Evolutionary conservation across 2,888 invertebrate genomes (phyloP).

Genomic region (Pocota personata): DNA sequence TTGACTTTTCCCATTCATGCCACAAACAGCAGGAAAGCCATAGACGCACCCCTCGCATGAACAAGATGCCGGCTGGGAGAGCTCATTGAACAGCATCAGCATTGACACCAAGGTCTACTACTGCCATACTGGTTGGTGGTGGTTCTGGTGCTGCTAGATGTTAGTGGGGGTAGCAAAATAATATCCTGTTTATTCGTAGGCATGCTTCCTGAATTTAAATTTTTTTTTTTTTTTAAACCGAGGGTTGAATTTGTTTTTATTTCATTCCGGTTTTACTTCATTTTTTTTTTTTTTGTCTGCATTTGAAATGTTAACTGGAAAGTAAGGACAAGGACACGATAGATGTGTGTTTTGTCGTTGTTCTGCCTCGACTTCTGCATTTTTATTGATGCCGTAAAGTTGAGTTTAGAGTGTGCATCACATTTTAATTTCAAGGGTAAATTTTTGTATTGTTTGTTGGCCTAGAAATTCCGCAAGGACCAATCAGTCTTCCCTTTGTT

Average conservation of each 20-base stretch:
- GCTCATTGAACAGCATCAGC: conserved; percentile 32
- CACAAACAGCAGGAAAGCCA: conserved; percentile 31
- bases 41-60: conserved; percentile 11
- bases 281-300: conserved; percentile 14
- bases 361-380: neutral
- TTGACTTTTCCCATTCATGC: conserved; percentile 59
- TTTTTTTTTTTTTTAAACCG: conserved; percentile 6
- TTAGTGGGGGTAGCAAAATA: conserved; percentile 44
- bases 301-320: conserved; percentile 22
- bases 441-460: conserved; percentile 50
- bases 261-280: conserved; percentile 14
- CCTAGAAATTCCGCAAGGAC: conserved; percentile 62
- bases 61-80: conserved; percentile 30
- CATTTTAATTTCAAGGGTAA: conserved; percentile 50
- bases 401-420: neutral
- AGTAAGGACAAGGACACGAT: conserved; percentile 41
- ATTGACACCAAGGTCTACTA: conserved; percentile 9
- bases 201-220: conserved; percentile 69
- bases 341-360: conserved; percentile 12
- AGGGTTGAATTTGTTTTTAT: conserved; percentile 54
- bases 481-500: conserved; percentile 44
- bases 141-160: neutral
- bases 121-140: neutral
- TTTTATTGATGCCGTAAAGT: conserved; percentile 12
- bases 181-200: conserved; percentile 69